Evolutionary conservation across 2,113 vertebrate species (phyloP).

Genomic region (Synchiropus splendidus): DNA sequence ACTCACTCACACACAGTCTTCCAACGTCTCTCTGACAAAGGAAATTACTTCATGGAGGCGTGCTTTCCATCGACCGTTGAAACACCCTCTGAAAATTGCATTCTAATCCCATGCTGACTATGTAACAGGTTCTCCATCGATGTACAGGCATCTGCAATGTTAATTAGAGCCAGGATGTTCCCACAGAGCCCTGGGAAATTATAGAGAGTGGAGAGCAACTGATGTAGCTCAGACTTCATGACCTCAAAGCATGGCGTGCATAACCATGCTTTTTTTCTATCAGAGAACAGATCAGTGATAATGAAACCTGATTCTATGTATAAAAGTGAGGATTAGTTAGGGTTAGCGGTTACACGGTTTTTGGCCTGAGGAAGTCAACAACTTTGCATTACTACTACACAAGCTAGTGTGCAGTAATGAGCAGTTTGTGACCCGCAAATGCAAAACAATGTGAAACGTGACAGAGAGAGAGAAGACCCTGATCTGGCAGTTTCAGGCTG

Average conservation of each 20-base stretch:
- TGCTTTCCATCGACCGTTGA: slow-evolving; percentile 10
- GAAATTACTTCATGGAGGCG: slow-evolving; percentile 5
- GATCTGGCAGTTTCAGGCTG: too few relatives aligned
- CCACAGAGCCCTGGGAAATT: slow-evolving; percentile 42
- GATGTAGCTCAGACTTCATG: slow-evolving; percentile 35
- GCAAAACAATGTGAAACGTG: too few relatives aligned
- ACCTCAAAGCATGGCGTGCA: slow-evolving; percentile 1
- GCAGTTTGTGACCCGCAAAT: too few relatives aligned
- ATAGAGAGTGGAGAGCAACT: slow-evolving; percentile 17
- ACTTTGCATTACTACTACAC: too few relatives aligned
- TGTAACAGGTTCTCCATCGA: slow-evolving; percentile 51
- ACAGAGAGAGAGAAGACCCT: too few relatives aligned
- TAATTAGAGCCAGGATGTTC: slow-evolving; percentile 49
- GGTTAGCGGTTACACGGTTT: too few relatives aligned
- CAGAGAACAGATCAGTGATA: too few relatives aligned
- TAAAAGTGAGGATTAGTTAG: too few relatives aligned
- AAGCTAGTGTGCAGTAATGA: too few relatives aligned
- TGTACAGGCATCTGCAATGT: slow-evolving; percentile 41
- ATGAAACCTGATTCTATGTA: too few relatives aligned
- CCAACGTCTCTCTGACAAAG: slow-evolving; percentile 17
- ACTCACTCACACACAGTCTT: background rate
- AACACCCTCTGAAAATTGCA: slow-evolving; percentile 15
- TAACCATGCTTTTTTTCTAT: too few relatives aligned
- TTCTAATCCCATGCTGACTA: slow-evolving; percentile 34
- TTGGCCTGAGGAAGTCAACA: too few relatives aligned